Evolutionary conservation across 2,888 invertebrate genomes (phyloP).

Genomic region (Apomyelois bistriatella): DNA sequence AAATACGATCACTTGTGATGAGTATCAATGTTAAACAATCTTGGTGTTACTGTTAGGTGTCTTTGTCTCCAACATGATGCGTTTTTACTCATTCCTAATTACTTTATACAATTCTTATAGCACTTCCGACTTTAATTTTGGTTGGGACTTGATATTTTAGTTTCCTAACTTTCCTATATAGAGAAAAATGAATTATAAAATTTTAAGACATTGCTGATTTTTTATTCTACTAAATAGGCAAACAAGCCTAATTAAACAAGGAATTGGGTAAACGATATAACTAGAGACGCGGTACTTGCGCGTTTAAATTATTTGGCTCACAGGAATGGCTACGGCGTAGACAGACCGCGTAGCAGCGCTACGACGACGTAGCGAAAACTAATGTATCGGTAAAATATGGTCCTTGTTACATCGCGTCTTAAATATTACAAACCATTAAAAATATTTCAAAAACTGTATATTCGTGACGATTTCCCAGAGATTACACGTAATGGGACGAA

Average conservation of each 20-base stretch:
- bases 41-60: not conserved
- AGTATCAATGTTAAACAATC: not conserved
- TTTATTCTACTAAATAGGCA: too few relatives aligned
- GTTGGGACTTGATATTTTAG: too few relatives aligned
- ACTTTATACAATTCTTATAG: too few relatives aligned
- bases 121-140: too few relatives aligned
- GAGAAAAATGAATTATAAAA: too few relatives aligned
- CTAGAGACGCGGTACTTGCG: too few relatives aligned
- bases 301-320: not conserved
- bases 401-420: constrained; percentile 6
- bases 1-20: not conserved
- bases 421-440: not conserved
- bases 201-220: too few relatives aligned
- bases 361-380: not conserved
- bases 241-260: too few relatives aligned
- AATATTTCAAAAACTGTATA: constrained; percentile 16
- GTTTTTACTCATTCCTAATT: not conserved
- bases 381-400: not conserved
- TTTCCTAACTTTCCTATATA: too few relatives aligned
- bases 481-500: constrained; percentile 33
- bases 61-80: not conserved
- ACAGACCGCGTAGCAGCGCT: not conserved
- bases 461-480: constrained; percentile 35
- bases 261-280: too few relatives aligned
- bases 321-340: not conserved